phyloP scores from a whole-genome alignment of 2,113 vertebrate genomes.

The Muscicapa adusta region DNA sequence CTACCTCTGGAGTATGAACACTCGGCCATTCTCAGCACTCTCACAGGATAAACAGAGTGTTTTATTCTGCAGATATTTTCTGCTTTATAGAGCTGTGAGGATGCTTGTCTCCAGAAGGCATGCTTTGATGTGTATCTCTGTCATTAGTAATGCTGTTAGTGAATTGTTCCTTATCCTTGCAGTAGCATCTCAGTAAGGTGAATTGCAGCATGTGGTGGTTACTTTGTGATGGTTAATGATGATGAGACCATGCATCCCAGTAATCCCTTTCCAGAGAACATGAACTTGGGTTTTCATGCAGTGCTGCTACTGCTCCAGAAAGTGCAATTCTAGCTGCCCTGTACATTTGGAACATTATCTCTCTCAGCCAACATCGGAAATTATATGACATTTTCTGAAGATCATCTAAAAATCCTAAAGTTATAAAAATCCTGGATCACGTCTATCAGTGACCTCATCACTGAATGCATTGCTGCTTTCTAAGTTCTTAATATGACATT shows the following conservation, averaged over 20 bases:
- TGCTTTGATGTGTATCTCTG: neutral
- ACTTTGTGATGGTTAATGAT: neutral
- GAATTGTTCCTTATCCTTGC: neutral
- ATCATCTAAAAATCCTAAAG: neutral
- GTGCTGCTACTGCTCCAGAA: neutral
- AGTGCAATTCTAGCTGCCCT: neutral
- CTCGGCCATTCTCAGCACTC: neutral
- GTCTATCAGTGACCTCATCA: neutral
- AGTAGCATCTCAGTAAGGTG: neutral
- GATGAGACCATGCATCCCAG: neutral
- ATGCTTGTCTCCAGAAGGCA: neutral
- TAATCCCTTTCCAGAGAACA: neutral
- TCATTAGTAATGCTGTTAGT: neutral
- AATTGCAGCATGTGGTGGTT: neutral
- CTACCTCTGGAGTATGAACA: neutral
- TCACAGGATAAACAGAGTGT: neutral
- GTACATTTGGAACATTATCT: neutral
- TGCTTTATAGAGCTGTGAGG: neutral
- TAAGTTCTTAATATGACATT: neutral
- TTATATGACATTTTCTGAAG: neutral
- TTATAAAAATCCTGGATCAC: neutral
- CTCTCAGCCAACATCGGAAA: neutral
- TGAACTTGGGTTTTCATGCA: neutral
- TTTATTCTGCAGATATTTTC: neutral
- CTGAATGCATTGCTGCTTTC: neutral